A percentile compares a stretch with the other conserved stretches of the same genome.
phyloP scores from a whole-genome alignment of 1,140 invertebrate species.

The Drosophila funebris region DNA sequence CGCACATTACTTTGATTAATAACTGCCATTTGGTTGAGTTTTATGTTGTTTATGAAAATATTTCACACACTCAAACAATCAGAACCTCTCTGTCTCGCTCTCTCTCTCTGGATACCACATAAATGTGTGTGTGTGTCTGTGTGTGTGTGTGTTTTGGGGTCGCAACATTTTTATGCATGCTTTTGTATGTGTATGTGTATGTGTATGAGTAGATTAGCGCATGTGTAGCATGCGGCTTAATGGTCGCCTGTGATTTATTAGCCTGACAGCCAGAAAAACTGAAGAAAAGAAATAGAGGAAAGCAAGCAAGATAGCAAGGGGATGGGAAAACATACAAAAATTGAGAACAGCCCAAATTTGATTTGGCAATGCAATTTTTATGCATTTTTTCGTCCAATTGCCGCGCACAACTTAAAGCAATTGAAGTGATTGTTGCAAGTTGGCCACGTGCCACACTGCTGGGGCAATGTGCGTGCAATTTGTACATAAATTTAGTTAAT shows the following conservation, averaged over 20 bases:
- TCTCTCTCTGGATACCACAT: background rate
- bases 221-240: slow-evolving; percentile 72
- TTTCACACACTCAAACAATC: slow-evolving; percentile 63
- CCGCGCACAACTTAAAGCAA: slow-evolving; percentile 23
- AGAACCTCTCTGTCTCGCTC: background rate
- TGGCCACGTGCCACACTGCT: slow-evolving; percentile 6
- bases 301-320: background rate
- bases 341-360: slow-evolving; percentile 20
- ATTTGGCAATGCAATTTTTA: slow-evolving; percentile 49
- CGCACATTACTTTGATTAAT: slow-evolving; percentile 82
- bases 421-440: slow-evolving; percentile 26
- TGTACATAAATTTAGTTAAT: slow-evolving; percentile 53
- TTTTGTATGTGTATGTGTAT: slow-evolving; percentile 7
- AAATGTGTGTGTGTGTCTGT: slow-evolving; percentile 17
- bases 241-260: slow-evolving; percentile 73
- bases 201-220: slow-evolving; percentile 70
- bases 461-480: slow-evolving; percentile 48
- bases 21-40: slow-evolving; percentile 81
- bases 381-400: slow-evolving; percentile 14
- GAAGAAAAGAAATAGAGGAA: slow-evolving; percentile 6
- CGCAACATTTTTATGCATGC: slow-evolving; percentile 28
- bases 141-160: slow-evolving; percentile 30
- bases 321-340: background rate
- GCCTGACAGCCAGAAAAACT: slow-evolving; percentile 28
- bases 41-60: slow-evolving; percentile 83